These are phyloP conservation scores for Luperina testacea DNA, from an alignment of 2,888 invertebrate genomes.

Conservation along the genomic window DNA sequence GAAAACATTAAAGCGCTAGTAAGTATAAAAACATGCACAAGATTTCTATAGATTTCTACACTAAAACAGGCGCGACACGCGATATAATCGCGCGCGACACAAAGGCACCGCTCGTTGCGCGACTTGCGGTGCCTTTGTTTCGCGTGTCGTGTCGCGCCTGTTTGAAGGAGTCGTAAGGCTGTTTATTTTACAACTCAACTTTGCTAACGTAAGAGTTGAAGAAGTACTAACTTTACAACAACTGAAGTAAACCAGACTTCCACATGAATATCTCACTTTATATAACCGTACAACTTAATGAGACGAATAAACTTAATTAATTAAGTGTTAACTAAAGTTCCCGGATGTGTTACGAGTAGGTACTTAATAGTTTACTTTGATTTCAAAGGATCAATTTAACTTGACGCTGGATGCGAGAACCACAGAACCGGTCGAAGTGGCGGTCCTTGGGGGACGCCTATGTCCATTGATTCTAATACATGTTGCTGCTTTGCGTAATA, in stretches of 20 bases:
- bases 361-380: slow-evolving; percentile 42
- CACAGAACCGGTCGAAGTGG: background rate
- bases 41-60: background rate
- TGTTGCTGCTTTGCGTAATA: background rate
- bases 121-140: no score
- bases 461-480: background rate
- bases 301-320: slow-evolving; percentile 47
- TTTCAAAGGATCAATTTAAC: slow-evolving; percentile 43
- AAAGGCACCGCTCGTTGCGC: no score
- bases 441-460: background rate
- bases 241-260: background rate
- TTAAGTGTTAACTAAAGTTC: slow-evolving; percentile 41
- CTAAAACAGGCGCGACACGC: background rate
- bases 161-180: background rate
- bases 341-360: slow-evolving; percentile 22
- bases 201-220: background rate
- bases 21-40: background rate
- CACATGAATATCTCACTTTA: background rate
- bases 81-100: no score
- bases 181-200: background rate
- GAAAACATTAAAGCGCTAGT: background rate
- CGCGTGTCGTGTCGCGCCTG: no score
- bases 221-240: slow-evolving; percentile 1
- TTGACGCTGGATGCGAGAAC: background rate
- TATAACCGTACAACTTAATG: slow-evolving; percentile 10